Evolutionary conservation across 2,888 invertebrate genomes (phyloP).

Genomic region (Teinopalpus imperialis): DNA sequence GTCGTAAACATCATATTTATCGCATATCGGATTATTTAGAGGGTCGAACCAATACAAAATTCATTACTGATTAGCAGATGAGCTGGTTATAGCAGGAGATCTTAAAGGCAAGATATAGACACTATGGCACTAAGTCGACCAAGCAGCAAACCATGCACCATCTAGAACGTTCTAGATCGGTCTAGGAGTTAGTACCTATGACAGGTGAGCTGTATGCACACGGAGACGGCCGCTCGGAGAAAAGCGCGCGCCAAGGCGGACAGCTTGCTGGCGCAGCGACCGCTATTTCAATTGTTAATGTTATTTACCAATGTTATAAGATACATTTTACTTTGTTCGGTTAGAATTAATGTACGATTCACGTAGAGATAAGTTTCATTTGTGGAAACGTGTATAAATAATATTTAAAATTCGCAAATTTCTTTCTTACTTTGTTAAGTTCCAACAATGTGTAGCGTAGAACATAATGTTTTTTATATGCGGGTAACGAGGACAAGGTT

Average conservation of each 20-base stretch:
- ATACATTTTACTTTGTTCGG: background rate
- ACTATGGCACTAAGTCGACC: too few species aligned
- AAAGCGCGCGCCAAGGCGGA: constrained; percentile 56
- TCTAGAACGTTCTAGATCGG: constrained; percentile 2
- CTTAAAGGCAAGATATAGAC: too few species aligned
- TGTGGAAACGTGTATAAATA: background rate
- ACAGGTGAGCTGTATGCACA: constrained; percentile 70
- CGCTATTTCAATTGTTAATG: constrained; percentile 31
- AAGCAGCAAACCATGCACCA: background rate
- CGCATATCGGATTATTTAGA: too few species aligned
- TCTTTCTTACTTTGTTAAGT: too few species aligned
- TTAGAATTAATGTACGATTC: background rate
- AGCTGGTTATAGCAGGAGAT: too few species aligned
- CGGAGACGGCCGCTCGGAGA: constrained; percentile 61
- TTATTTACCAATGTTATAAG: constrained; percentile 3
- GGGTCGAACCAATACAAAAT: too few species aligned
- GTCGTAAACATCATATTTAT: too few species aligned
- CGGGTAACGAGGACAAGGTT: too few species aligned
- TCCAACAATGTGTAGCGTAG: too few species aligned
- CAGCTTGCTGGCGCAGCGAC: constrained; percentile 55
- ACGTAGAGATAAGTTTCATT: background rate
- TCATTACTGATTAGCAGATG: too few species aligned
- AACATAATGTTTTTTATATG: too few species aligned
- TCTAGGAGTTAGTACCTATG: constrained; percentile 55
- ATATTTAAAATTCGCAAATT: too few species aligned